phyloP scores from a whole-genome alignment of 2,888 invertebrate species.

The Agrotis segetum region DNA sequence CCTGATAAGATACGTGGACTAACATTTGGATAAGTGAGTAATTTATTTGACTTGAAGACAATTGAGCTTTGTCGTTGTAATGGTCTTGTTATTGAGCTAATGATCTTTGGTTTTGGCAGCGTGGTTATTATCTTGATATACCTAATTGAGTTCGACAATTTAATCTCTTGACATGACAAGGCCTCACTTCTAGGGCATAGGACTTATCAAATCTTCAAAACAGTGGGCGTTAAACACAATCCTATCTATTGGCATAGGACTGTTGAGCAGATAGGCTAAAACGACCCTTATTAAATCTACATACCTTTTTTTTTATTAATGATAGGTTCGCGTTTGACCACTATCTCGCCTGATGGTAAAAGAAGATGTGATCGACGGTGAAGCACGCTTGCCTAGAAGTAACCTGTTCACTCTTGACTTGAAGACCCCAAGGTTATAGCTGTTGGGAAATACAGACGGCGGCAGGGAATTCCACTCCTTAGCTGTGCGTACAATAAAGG shows the following conservation, averaged over 20 bases:
- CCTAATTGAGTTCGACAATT: constrained; percentile 26
- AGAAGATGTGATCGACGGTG: too few species aligned
- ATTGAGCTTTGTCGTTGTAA: constrained; percentile 39
- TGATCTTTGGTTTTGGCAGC: constrained; percentile 39
- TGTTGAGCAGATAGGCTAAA: constrained; percentile 8
- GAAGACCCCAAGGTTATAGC: too few species aligned
- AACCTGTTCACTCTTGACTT: too few species aligned
- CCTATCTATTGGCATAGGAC: background rate
- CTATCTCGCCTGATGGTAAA: too few species aligned
- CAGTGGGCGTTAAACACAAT: constrained; percentile 9
- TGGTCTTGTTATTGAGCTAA: constrained; percentile 42
- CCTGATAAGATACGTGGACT: constrained; percentile 51
- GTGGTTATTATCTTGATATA: constrained; percentile 43
- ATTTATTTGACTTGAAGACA: constrained; percentile 51
- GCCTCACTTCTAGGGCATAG: constrained; percentile 7
- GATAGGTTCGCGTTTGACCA: too few species aligned
- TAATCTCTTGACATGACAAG: constrained; percentile 15
- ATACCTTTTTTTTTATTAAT: too few species aligned
- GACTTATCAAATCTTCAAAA: background rate
- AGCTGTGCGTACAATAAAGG: too few species aligned
- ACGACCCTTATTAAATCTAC: constrained; percentile 7
- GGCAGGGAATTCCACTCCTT: too few species aligned
- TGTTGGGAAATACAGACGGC: too few species aligned
- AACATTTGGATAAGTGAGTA: constrained; percentile 51
- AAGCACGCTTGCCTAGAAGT: too few species aligned